Evolutionary conservation across 2,888 invertebrate genomes (phyloP).

Genomic region (Heterodera filipjevi): DNA sequence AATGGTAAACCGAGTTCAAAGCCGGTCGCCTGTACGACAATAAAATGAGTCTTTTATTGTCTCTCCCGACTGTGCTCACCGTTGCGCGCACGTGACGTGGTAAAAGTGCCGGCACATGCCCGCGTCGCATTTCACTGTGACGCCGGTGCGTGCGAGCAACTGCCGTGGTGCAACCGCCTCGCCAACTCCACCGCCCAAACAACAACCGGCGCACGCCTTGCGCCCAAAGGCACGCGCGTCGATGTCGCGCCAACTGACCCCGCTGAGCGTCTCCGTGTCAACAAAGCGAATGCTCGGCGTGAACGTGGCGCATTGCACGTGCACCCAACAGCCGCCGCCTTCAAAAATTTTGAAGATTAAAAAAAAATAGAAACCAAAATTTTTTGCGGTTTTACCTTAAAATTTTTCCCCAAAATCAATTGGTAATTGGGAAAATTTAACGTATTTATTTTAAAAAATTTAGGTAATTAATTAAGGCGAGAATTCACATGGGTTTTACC

Average conservation of each 20-base stretch:
- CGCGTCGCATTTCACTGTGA: conserved; percentile 95
- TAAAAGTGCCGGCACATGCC: conserved; percentile 96
- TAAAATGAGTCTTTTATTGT: no score
- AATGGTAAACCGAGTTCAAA: no score
- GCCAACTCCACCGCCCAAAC: background rate
- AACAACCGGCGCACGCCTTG: conserved; percentile 74
- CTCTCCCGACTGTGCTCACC: no score
- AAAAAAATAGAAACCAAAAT: no score
- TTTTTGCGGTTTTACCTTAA: no score
- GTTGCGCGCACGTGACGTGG: conserved; percentile 83
- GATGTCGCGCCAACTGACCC: conserved; percentile 92
- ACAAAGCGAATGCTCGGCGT: conserved; percentile 96
- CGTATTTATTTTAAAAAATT: no score
- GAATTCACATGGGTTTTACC: no score
- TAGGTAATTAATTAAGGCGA: no score
- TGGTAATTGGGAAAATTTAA: no score
- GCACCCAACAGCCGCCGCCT: conserved; percentile 77
- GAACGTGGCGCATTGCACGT: conserved; percentile 93
- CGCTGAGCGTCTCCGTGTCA: conserved; percentile 85
- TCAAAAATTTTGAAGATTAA: no score
- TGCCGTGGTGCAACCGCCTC: background rate
- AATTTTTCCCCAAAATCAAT: no score
- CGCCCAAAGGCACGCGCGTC: conserved; percentile 95
- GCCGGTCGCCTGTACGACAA: no score
- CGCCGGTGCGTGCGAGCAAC: conserved; percentile 83